phyloP scores from a whole-genome alignment of 2,888 invertebrate species.

The Cataglyphis livida region DNA sequence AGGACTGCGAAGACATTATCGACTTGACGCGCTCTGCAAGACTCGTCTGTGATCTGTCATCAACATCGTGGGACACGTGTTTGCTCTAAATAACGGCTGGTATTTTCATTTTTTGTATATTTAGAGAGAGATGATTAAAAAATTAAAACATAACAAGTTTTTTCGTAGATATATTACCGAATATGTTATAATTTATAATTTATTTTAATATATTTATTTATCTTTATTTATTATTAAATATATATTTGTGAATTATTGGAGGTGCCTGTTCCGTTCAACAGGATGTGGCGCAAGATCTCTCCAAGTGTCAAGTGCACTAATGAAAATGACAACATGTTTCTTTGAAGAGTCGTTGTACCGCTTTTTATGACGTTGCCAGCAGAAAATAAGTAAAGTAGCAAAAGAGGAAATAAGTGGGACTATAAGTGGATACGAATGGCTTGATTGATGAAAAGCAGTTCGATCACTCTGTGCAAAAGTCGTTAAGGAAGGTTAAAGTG shows the following conservation, averaged over 20 bases:
- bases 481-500: slow-evolving; percentile 15
- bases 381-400: slow-evolving; percentile 46
- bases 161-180: neutral
- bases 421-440: slow-evolving; percentile 42
- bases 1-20: slow-evolving; percentile 66
- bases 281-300: slow-evolving; percentile 62
- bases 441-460: slow-evolving; percentile 50
- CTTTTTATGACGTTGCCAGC: slow-evolving; percentile 4
- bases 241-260: slow-evolving; percentile 6
- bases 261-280: slow-evolving; percentile 19
- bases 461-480: slow-evolving; percentile 30
- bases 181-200: neutral
- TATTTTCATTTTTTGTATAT: neutral
- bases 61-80: slow-evolving; percentile 42
- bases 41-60: slow-evolving; percentile 73
- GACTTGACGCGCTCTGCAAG: slow-evolving; percentile 58
- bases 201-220: neutral
- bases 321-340: slow-evolving; percentile 35
- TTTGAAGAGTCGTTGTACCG: slow-evolving; percentile 27
- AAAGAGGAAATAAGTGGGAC: slow-evolving; percentile 39
- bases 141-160: neutral
- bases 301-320: slow-evolving; percentile 73
- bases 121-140: neutral
- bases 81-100: neutral
- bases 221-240: neutral